Conservation (phyloP, 2,113 vertebrate species). For the Sphaerodactylus townsendi region DNA sequence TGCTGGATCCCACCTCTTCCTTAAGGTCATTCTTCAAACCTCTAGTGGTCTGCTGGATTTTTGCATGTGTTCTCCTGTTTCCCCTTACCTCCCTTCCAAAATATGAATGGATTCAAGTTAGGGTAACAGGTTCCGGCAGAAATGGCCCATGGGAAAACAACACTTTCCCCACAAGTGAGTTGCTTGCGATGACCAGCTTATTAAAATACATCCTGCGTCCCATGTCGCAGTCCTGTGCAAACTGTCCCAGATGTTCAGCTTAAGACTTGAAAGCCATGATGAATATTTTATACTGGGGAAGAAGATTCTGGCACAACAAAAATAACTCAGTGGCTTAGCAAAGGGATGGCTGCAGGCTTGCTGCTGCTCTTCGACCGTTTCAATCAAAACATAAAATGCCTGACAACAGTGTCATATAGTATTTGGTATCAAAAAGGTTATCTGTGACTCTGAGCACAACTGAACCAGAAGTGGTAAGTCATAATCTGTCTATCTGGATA, state of each 20-base stretch:
- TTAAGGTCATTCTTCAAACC: no score
- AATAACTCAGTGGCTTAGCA: not conserved
- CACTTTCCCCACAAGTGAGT: not conserved
- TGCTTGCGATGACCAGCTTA: no score
- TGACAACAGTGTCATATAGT: not conserved
- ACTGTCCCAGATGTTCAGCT: not conserved
- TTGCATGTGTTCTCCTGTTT: no score
- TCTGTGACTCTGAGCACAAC: not conserved
- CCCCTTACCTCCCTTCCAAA: no score
- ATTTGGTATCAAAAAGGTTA: not conserved
- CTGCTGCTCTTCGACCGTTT: not conserved
- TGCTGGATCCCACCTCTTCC: no score
- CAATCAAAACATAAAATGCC: not conserved
- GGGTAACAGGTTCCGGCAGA: not conserved
- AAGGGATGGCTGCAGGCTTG: not conserved
- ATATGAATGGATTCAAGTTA: no score
- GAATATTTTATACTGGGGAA: not conserved
- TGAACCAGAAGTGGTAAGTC: not conserved
- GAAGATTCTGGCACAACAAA: not conserved
- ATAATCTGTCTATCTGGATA: not conserved
- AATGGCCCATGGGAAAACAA: conserved; percentile 54
- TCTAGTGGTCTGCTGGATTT: no score
- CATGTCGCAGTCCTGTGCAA: not conserved
- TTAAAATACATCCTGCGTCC: not conserved
- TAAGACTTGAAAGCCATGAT: not conserved